phyloP scores from a whole-genome alignment of 2,113 vertebrate species.

The Narcine bancroftii region DNA sequence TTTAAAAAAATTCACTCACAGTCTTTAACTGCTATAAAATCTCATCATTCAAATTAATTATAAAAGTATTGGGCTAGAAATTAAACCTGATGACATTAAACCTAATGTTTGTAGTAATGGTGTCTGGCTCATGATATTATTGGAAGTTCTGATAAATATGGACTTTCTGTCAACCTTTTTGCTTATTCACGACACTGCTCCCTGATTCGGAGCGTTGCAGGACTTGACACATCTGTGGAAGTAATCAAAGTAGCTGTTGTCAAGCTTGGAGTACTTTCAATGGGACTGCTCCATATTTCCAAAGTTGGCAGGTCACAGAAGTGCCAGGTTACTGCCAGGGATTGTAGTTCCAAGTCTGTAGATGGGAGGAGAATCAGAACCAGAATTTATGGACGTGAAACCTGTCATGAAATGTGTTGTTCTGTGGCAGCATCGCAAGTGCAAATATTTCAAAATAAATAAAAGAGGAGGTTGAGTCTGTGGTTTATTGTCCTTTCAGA shows the following conservation, averaged over 20 bases:
- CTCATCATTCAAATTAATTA: not conserved
- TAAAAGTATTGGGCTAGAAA: not conserved
- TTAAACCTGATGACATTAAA: not conserved
- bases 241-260: not conserved
- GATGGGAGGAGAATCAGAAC: too few species aligned
- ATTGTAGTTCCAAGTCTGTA: not conserved
- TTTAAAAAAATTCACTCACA: not conserved
- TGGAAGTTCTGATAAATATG: not conserved
- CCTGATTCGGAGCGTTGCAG: not conserved
- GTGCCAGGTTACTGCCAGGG: not conserved
- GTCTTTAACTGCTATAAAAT: not conserved
- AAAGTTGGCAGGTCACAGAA: not conserved
- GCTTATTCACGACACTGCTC: not conserved
- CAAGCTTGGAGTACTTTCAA: not conserved
- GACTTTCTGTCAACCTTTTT: not conserved
- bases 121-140: not conserved
- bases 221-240: not conserved
- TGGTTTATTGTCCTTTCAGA: too few species aligned
- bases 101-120: not conserved
- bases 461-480: too few species aligned
- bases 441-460: too few species aligned
- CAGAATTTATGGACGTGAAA: too few species aligned
- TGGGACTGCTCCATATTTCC: not conserved
- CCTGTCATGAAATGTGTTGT: too few species aligned
- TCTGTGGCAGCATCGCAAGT: too few species aligned